A percentile compares a stretch with the other conserved stretches of the same genome.
These are phyloP conservation scores for Heliconius congener DNA, from an alignment of 1,140 invertebrate genomes.

Conservation along the genomic window DNA sequence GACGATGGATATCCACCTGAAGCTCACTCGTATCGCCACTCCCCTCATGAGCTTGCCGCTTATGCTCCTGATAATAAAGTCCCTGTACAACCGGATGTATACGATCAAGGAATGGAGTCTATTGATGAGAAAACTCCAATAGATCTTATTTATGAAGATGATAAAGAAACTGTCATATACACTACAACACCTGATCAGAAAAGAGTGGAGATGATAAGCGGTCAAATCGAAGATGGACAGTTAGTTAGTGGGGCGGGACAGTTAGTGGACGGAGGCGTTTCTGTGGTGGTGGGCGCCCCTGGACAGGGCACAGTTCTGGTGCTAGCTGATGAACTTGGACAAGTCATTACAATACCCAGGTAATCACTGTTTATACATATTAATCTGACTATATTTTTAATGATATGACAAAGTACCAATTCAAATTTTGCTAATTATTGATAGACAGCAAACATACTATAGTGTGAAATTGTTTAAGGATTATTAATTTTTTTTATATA, in stretches of 20 bases:
- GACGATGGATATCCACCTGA: constrained; percentile 79
- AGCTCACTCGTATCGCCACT: constrained; percentile 81
- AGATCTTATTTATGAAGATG: constrained; percentile 90
- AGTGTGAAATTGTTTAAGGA: no score
- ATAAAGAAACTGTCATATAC: constrained; percentile 90
- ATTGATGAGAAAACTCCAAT: constrained; percentile 87
- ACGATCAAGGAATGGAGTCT: constrained; percentile 83
- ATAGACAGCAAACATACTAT: no score
- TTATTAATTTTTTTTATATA: no score
- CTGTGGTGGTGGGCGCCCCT: constrained; percentile 75
- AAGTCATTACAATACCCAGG: constrained; percentile 80
- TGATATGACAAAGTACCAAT: no score
- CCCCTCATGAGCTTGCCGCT: constrained; percentile 80
- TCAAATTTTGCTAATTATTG: no score
- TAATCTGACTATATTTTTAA: constrained; percentile 22
- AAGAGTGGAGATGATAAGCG: constrained; percentile 80
- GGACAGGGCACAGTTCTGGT: constrained; percentile 77
- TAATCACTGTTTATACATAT: constrained; percentile 46
- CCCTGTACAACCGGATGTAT: constrained; percentile 79
- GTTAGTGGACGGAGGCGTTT: constrained; percentile 74
- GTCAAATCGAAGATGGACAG: constrained; percentile 73
- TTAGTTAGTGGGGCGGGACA: constrained; percentile 67
- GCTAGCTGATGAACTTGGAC: constrained; percentile 78
- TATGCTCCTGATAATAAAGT: constrained; percentile 81
- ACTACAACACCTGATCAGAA: constrained; percentile 85